Percentiles rank a stretch among this genome's conserved stretches.
Conservation (phyloP, 2,797 vertebrate genomes). For the Adrianichthys oophorus region DNA sequence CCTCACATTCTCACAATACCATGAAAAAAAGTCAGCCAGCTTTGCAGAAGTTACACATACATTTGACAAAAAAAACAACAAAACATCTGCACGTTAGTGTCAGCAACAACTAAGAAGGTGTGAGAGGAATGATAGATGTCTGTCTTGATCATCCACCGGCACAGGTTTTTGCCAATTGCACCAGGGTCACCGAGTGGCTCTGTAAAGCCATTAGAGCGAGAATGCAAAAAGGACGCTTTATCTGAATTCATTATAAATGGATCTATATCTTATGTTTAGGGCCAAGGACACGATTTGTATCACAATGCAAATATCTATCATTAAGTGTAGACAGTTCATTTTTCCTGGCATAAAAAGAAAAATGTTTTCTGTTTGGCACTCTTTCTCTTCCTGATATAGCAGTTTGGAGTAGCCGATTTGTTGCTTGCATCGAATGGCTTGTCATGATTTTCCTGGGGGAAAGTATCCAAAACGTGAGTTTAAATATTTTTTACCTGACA, state of each 20-base stretch:
- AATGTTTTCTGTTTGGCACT: conserved; percentile 71
- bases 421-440: conserved; percentile 75
- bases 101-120: conserved; percentile 67
- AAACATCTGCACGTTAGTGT: conserved; percentile 63
- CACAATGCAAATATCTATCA: conserved; percentile 88
- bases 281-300: conserved; percentile 86
- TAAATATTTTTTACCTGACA: conserved; percentile 65
- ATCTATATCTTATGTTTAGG: conserved; percentile 85
- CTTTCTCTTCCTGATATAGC: conserved; percentile 54
- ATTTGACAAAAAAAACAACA: conserved; percentile 46
- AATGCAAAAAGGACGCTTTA: conserved; percentile 81
- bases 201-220: conserved; percentile 77
- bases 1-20: conserved; percentile 64
- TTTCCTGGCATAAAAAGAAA: conserved; percentile 83
- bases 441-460: conserved; percentile 60
- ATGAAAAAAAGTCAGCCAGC: conserved; percentile 61
- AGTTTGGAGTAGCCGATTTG: conserved; percentile 68
- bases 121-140: conserved; percentile 77
- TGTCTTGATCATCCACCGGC: conserved; percentile 66
- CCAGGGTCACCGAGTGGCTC: conserved; percentile 79
- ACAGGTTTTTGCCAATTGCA: conserved; percentile 76
- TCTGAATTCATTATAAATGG: conserved; percentile 86
- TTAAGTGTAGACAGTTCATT: conserved; percentile 86
- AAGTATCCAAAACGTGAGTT: conserved; percentile 71
- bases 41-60: conserved; percentile 70